These are phyloP conservation scores for Melieria picta DNA, from an alignment of 2,888 invertebrate species.

Conservation along the genomic window DNA sequence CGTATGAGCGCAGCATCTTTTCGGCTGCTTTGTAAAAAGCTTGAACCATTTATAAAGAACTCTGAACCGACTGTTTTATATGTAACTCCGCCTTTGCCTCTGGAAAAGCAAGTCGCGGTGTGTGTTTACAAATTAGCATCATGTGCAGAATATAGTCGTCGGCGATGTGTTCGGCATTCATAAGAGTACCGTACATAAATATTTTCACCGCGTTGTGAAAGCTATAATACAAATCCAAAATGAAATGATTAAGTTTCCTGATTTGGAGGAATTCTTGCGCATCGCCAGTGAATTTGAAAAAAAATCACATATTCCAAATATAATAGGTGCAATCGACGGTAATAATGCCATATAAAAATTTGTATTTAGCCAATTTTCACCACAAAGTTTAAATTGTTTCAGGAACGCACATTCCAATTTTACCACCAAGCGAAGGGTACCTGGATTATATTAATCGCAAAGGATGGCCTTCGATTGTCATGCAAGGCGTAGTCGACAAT, in stretches of 20 bases:
- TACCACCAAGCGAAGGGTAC: constrained; percentile 32
- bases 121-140: constrained; percentile 33
- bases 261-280: constrained; percentile 15
- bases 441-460: constrained; percentile 35
- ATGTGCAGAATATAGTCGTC: constrained; percentile 29
- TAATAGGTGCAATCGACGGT: constrained; percentile 31
- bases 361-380: background rate
- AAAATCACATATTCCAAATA: constrained; percentile 27
- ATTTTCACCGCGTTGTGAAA: constrained; percentile 29
- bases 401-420: constrained; percentile 30
- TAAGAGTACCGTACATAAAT: constrained; percentile 31
- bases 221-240: constrained; percentile 21
- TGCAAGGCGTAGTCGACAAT: constrained; percentile 29
- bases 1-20: too few species aligned
- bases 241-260: constrained; percentile 23
- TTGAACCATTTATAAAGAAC: too few species aligned
- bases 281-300: constrained; percentile 21
- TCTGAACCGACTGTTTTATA: background rate
- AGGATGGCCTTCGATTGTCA: constrained; percentile 32
- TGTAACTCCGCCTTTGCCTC: constrained; percentile 19
- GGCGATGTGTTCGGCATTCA: constrained; percentile 31
- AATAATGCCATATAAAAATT: background rate
- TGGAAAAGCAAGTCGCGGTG: constrained; percentile 31
- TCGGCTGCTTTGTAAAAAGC: too few species aligned
- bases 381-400: background rate